Conservation (phyloP, 2,797 vertebrate genomes). For the Sibirionetta formosa region DNA sequence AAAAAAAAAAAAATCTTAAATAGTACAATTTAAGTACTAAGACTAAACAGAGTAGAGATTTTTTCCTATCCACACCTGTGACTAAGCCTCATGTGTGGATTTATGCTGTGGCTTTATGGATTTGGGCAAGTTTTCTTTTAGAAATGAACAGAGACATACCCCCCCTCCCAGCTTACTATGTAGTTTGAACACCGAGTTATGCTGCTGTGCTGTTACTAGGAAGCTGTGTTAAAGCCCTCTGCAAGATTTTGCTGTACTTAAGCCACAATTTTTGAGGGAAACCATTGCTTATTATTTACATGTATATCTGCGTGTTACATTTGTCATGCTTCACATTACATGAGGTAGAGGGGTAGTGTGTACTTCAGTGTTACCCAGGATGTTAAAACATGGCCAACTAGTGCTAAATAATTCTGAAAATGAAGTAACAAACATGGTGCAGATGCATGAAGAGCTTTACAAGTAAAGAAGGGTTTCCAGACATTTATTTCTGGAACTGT, state of each 20-base stretch:
- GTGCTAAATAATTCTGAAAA: background rate
- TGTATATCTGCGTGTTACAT: rapidly evolving
- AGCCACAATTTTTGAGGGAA: background rate
- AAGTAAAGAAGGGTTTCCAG: constrained; percentile 91
- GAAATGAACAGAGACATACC: rapidly evolving
- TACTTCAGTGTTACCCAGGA: rapidly evolving
- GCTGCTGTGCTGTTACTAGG: rapidly evolving
- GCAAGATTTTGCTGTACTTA: background rate
- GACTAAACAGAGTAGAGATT: background rate
- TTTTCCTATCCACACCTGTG: background rate
- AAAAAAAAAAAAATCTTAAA: background rate
- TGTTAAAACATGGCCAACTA: background rate
- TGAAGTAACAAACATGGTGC: background rate
- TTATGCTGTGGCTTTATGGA: background rate
- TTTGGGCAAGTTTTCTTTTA: background rate
- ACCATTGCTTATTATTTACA: background rate
- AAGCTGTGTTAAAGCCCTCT: rapidly evolving
- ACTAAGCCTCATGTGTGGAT: background rate
- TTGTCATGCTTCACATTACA: background rate
- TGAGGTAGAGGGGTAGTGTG: rapidly evolving
- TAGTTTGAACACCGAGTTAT: rapidly evolving
- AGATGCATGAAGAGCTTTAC: constrained; percentile 57
- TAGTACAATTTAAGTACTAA: background rate
- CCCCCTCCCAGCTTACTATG: rapidly evolving
- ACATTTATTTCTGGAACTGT: constrained; percentile 99